Evolutionary conservation across 2,888 invertebrate genomes (phyloP), one percentile per base, ranked within the genome.

Genomic region (Heliconius aoede): DNA sequence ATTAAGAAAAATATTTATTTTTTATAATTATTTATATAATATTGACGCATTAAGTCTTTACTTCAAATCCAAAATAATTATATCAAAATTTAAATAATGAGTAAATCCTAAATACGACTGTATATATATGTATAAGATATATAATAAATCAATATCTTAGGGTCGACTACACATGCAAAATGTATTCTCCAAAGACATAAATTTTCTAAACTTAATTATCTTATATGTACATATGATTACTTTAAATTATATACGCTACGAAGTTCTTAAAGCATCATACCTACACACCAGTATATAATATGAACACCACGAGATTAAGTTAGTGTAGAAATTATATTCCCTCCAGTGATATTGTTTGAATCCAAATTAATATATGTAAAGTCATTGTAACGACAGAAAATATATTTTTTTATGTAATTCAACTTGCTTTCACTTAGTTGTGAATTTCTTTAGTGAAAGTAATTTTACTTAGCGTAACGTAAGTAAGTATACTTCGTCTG

Each of bases 301-400:
- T 32, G 32, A 32, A 7, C 13, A 65, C 76, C 65, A 28, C 72
- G 72, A 76, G 58, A 72, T 76, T 76, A 72, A 58, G 58, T 65
- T 64, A 51, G 76, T 26, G 36, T 58, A 55, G 55, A 58, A 64
- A 76, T 69, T 69, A 76, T 72, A 65, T 65, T 64, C 58, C 60
- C 58, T 58, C 55, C 55, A 69, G 69, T 51, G 61, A 69, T 62
- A 69, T 74, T 74, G 58, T 74, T 51, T 55, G 46, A 74, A 74
- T 68, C 30, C 61, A 60, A 68, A 74, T 74, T 74, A 74, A 74
- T 74, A 61, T 74, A 46, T 46, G 28, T 51, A 69, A 55, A 24
- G 30, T 28, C 55, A 55, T 69, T 51, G 30, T 40, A 5, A 46
- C 7, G n/a, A 62, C 32, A n/a, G 15, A 64, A 64, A 64, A 32